These are phyloP conservation scores for Drosophila pseudotalamancana DNA, from an alignment of 2,888 invertebrate genomes.

Conservation along the genomic window DNA sequence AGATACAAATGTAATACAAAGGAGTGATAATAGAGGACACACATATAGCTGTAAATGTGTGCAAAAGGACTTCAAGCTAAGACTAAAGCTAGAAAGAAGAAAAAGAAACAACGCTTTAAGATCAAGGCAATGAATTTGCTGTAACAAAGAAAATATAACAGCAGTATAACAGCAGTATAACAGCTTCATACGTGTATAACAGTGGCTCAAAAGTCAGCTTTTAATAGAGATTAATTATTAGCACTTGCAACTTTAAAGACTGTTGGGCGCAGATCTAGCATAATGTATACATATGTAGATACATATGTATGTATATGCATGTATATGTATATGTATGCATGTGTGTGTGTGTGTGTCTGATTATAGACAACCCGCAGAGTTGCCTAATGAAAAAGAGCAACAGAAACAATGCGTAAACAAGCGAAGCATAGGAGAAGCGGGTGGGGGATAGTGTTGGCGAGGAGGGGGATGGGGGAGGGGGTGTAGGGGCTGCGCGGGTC, in stretches of 20 bases:
- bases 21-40: too few relatives aligned
- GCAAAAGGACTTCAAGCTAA: too few relatives aligned
- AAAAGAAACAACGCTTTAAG: not conserved
- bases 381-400: slow-evolving; percentile 43
- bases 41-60: too few relatives aligned
- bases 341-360: too few relatives aligned
- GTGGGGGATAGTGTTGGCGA: too few relatives aligned
- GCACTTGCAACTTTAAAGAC: slow-evolving; percentile 42
- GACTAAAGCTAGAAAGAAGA: too few relatives aligned
- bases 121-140: too few relatives aligned
- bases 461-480: not conserved
- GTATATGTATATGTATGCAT: too few relatives aligned
- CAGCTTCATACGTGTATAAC: not conserved
- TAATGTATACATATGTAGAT: too few relatives aligned
- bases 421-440: slow-evolving; percentile 30
- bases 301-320: too few relatives aligned
- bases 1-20: not conserved
- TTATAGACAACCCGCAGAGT: slow-evolving; percentile 57
- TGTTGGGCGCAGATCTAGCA: not conserved
- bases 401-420: slow-evolving; percentile 19
- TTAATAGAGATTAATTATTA: slow-evolving; percentile 37
- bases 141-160: not conserved
- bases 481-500: slow-evolving; percentile 17
- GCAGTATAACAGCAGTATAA: too few relatives aligned
- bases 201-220: too few relatives aligned